Base-by-base conservation (phyloP, 2,888 invertebrate species). In the Altica lythri region DNA sequence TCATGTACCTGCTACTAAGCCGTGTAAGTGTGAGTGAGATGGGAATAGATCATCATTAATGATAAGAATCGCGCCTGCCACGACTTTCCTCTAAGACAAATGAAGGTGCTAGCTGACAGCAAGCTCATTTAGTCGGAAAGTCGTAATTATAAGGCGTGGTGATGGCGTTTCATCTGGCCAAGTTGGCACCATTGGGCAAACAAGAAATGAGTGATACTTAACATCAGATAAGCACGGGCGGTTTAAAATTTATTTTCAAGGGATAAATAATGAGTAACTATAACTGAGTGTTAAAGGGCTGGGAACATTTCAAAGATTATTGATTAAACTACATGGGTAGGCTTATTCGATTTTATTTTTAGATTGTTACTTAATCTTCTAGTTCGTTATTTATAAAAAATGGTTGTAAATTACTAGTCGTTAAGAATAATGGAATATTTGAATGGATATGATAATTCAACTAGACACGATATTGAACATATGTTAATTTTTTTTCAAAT, bases 61-160 rank as follows among this genome's bases (percentile, higher is more conserved):
- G 75, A 75, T 75, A 75, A 74, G 69, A 70, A 75, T 75, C 75
- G 68, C 69, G 70, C 61, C 62, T 68, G 59, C 59, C 59, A 52
- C 47, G 49, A 43, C 47, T 49, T 68, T 65, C 63, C 67, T 62
- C 62, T 66, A 77, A 77, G 77, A 78, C 77, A 77, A 78, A 77
- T 77, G 78, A 73, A 75, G 76, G 76, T 77, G 77, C 75, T 72
- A 76, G 73, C 75, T 76, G 76, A 75, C 75, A 76, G 76, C 75
- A 64, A 74, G 72, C 73, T 75, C 76, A 75, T 77, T 76, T 77
- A 75, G 76, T 76, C 75, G 76, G 76, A 71, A 77, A 78, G 77
- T 75, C 74, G 76, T 78, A 78, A 78, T 78, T 78, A 78, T 76
- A 76, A 76, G 77, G 77, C 73, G 76, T 75, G 75, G 75, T 72